These are phyloP conservation scores for Thalassophryne amazonica DNA, from an alignment of 2,797 vertebrate species.

Conservation along the genomic window DNA sequence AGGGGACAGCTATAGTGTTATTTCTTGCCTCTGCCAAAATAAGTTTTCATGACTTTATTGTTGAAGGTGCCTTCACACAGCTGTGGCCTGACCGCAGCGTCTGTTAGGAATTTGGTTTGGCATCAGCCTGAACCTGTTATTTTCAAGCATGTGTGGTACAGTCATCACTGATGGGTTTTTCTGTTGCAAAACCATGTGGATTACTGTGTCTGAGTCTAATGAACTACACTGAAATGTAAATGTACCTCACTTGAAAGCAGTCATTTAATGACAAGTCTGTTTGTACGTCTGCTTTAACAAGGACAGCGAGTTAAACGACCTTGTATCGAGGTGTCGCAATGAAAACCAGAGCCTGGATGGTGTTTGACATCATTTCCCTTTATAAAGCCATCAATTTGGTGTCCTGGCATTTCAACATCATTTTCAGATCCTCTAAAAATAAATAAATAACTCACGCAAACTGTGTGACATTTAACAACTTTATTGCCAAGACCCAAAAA, in stretches of 20 bases:
- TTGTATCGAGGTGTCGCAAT: constrained; percentile 1
- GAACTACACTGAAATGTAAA: constrained; percentile 62
- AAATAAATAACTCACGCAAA: not conserved
- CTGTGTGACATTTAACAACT: constrained; percentile 17
- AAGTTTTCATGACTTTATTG: not conserved
- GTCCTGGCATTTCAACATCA: not conserved
- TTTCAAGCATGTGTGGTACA: not conserved
- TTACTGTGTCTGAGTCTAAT: constrained; percentile 42
- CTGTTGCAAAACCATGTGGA: constrained; percentile 26
- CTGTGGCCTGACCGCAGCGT: not conserved
- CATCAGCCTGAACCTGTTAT: constrained; percentile 4
- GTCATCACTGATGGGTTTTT: not conserved
- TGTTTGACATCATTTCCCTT: constrained; percentile 9
- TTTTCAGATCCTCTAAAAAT: not conserved
- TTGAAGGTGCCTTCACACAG: constrained; percentile 33
- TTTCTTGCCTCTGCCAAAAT: constrained; percentile 1
- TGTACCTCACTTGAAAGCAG: constrained; percentile 59
- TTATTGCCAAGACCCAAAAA: constrained; percentile 22
- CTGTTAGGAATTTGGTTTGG: not conserved
- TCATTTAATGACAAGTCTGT: constrained; percentile 55
- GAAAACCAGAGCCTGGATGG: not conserved
- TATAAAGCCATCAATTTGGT: not conserved
- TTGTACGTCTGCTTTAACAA: constrained; percentile 49
- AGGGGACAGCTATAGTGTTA: too few species aligned
- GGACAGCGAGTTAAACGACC: constrained; percentile 38